Percentiles rank a stretch among this genome's conserved stretches.
These are phyloP conservation scores for Phymastichus coffea DNA, from an alignment of 1,140 invertebrate genomes.

Conservation along the genomic window DNA sequence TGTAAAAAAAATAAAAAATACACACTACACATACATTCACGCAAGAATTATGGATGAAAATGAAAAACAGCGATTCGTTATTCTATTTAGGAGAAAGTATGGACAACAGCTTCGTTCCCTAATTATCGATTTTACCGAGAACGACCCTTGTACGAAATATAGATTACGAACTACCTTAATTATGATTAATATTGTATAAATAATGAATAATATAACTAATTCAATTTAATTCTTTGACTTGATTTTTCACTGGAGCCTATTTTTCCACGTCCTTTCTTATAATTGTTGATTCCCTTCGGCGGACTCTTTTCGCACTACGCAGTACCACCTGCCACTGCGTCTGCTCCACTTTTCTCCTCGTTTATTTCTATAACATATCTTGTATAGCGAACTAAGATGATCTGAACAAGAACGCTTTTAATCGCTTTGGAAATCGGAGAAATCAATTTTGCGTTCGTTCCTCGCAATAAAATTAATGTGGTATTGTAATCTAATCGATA, in stretches of 20 bases:
- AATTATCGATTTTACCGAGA: conserved; percentile 42
- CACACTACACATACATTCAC: no score
- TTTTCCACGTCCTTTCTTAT: not conserved
- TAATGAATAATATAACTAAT: conserved; percentile 55
- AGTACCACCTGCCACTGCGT: conserved; percentile 40
- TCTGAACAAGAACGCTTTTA: no score
- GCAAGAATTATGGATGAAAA: no score
- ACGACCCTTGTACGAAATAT: conserved; percentile 49
- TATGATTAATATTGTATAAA: conserved; percentile 57
- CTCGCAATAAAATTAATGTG: no score
- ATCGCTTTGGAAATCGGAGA: no score
- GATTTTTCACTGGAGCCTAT: not conserved
- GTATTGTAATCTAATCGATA: no score
- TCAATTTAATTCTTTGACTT: conserved; percentile 42
- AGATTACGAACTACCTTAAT: conserved; percentile 55
- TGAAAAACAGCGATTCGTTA: conserved; percentile 35
- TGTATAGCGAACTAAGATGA: no score
- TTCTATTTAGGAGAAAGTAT: conserved; percentile 39
- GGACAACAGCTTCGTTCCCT: conserved; percentile 34
- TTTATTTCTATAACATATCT: not conserved
- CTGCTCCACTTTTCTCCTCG: conserved; percentile 42
- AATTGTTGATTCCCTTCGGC: not conserved
- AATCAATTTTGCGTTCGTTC: no score
- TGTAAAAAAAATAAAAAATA: conserved; percentile 43
- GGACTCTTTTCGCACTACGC: conserved; percentile 27